Conservation (phyloP, 2,113 vertebrate species). For the Eulemur macaco region DNA sequence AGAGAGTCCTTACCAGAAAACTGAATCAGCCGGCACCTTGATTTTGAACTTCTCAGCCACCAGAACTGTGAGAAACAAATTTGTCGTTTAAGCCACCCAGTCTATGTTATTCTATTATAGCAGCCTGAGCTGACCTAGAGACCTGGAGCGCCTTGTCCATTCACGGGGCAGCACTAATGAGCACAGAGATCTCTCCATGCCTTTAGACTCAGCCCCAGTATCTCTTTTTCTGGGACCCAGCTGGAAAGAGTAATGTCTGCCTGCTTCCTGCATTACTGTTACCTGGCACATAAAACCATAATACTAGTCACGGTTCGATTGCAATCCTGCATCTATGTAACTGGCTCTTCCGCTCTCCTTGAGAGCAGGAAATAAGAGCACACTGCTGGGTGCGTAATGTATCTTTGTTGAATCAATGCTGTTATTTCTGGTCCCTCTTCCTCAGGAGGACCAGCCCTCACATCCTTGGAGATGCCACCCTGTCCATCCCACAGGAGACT, state of each 20-base stretch:
- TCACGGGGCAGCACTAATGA: not conserved
- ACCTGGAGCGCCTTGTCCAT: not conserved
- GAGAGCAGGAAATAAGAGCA: not conserved
- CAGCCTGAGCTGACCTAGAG: not conserved
- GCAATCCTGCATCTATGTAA: not conserved
- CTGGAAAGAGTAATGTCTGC: not conserved
- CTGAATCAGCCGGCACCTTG: not conserved
- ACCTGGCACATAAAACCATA: not conserved
- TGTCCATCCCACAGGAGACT: not conserved
- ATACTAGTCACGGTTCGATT: not conserved
- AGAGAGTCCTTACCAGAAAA: not conserved
- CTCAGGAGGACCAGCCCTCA: not conserved
- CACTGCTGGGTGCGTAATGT: accelerated
- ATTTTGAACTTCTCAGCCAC: not conserved
- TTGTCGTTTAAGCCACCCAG: not conserved
- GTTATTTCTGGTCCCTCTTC: not conserved
- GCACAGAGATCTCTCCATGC: not conserved
- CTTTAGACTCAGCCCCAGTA: too few species aligned
- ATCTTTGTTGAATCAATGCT: too few species aligned
- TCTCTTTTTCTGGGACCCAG: not conserved
- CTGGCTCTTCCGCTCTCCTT: not conserved
- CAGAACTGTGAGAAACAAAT: not conserved
- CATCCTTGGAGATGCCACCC: not conserved
- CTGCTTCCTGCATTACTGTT: not conserved
- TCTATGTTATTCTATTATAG: too few species aligned